phyloP scores from a whole-genome alignment of 2,113 vertebrate species.

The Actenoides lindsayi region DNA sequence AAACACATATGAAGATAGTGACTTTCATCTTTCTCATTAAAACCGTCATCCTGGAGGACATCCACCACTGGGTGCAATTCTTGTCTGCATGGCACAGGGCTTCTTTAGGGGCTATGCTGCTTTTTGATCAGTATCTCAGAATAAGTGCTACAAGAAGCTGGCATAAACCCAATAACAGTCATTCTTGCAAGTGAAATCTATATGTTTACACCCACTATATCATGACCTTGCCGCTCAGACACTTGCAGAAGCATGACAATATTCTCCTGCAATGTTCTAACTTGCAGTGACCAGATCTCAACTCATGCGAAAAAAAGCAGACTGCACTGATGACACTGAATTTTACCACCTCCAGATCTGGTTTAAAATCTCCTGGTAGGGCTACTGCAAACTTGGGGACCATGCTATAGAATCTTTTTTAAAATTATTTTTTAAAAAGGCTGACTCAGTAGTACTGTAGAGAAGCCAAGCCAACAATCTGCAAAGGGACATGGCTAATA shows the following conservation, averaged over 20 bases:
- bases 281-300: neutral
- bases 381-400: neutral
- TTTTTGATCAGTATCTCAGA: neutral
- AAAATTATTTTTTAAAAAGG: neutral
- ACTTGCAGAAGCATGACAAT: neutral
- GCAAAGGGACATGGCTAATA: constrained; percentile 2
- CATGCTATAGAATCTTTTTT: neutral
- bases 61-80: neutral
- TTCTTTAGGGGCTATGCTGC: neutral
- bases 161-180: neutral
- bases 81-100: neutral
- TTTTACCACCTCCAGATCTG: neutral
- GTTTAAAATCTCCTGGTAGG: neutral
- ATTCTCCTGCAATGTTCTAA: neutral
- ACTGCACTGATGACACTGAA: neutral
- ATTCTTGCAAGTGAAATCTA: neutral
- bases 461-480: constrained; percentile 14
- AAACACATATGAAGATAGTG: neutral
- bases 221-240: neutral
- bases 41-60: neutral
- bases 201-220: neutral
- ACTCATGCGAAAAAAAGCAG: neutral
- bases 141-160: neutral
- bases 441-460: neutral
- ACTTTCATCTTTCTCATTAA: neutral